Percentiles rank a stretch among this genome's conserved stretches.
Conservation (phyloP, 2,113 vertebrate species). For the Lamprotornis superbus region DNA sequence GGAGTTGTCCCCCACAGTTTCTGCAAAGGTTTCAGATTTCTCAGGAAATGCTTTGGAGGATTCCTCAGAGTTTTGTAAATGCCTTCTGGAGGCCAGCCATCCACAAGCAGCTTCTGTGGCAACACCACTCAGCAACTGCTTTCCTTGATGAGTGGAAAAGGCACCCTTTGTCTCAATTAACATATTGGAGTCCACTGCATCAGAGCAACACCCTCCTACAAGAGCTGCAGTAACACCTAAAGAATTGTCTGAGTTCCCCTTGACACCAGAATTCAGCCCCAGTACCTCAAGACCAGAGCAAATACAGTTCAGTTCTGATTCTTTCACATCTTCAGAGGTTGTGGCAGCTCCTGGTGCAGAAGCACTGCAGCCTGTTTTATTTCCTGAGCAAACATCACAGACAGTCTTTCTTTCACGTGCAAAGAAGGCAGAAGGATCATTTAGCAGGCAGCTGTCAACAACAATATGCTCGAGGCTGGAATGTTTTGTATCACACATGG, state of each 20-base stretch:
- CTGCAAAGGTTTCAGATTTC: not conserved
- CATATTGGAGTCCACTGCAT: not conserved
- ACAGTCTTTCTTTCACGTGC: not conserved
- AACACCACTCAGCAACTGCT: not conserved
- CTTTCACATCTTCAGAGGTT: not conserved
- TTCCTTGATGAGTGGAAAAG: not conserved
- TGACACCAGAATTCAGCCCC: conserved; percentile 53
- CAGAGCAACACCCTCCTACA: conserved; percentile 34
- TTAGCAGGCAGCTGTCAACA: not conserved
- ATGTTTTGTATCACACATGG: not conserved
- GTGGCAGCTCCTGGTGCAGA: not conserved
- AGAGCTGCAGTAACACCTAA: conserved; percentile 61
- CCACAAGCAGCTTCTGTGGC: not conserved
- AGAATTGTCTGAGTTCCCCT: not conserved
- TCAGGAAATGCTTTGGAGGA: not conserved
- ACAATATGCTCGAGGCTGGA: conserved; percentile 31
- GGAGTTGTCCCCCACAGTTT: not conserved
- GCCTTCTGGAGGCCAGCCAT: not conserved
- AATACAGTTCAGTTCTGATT: not conserved
- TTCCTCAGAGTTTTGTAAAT: not conserved
- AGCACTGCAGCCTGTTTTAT: not conserved
- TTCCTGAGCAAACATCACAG: not conserved
- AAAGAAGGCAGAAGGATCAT: not conserved
- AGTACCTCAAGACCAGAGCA: conserved; percentile 64
- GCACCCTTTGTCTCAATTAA: not conserved